Evolutionary conservation across 2,113 vertebrate genomes (phyloP), one percentile per base, ranked within the genome.

Genomic region (Lynx canadensis): DNA sequence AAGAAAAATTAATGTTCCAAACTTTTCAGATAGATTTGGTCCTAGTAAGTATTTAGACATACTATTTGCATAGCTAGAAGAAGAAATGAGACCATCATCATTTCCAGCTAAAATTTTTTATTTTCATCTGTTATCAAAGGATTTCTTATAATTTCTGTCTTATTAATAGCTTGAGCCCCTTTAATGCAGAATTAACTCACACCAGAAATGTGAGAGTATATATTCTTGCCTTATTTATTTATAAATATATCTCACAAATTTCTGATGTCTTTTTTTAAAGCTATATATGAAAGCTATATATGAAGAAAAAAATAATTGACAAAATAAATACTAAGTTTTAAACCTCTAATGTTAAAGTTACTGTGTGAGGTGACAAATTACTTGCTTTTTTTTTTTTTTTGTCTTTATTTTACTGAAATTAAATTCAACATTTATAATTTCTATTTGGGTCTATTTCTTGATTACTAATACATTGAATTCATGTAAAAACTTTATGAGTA

Each of bases 21-120:
- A 65, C 23, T 94, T 95, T 96, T 96, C 15, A 96, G 71, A 63
- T 93, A 97, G 91, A 93, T 91, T 92, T 97, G 93, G 27, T n/a
- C 82, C 4, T 91, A 96, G 73, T 85, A 93, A 96, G 57, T 96
- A 91, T 92, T 93, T 95, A 97, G 83, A 79, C 33, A 36, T 82
- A 45, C 84, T 73, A 91, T 52, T 96, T 97, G 65, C 6, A 41
- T 88, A 84, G 73, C 31, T 95, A 36, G 52, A 21, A 95, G 48
- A 89, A 95, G 57, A 96, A 96, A 65, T 83, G 76, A 85, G 66
- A 79, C 31, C 60, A 84, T 92, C n/a, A 71, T 96, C 25, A 82
- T 94, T 95, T 48, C 31, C 29, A 93, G 82, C 76, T 81, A 60
- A 45, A 60, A 68, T 73, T 60, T n/a, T 65, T 63, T 94, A 16